Base-by-base conservation (phyloP, 2,888 invertebrate species). In the Charanyca ferruginea region DNA sequence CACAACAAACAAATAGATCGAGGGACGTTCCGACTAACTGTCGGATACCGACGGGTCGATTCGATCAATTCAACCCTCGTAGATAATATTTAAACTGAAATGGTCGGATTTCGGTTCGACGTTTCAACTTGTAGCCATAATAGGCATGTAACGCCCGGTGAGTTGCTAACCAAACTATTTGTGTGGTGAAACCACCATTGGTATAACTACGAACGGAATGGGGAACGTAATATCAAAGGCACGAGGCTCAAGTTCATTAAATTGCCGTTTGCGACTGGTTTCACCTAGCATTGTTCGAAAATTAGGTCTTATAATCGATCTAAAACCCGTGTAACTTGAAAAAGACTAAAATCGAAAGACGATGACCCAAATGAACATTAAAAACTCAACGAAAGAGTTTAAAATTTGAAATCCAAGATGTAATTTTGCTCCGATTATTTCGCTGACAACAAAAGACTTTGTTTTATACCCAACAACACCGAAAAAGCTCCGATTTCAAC, bases 81-180 rank as follows among this genome's bases (percentile, higher is more conserved):
- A 71, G 73, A 82, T 85, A 83, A 84, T 85, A 84, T 86, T 86
- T 85, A 83, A 82, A 80, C 77, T 77, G 66, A 77, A 85, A 77
- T 73, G 66, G 82, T 77, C 63, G 77, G 77, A 83, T 81, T 83
- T 80, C 80, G 75, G 77, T 65, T 72, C 48, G 68, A 48, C 57
- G 67, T 70, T 77, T 73, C 71, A 73, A 79, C 73, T 82, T 76
- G 68, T 73, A 73, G 69, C 64, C 55, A 58, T 55, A 62, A 59
- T 49, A 64, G 73, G 59, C 60, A 57, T 66, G 53, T 66, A 57
- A 64, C 49, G 42, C n/a, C 49, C 60, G 55, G 49, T 61, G 55
- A 70, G 73, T 69, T 60, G 53, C 59, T 79, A 69, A 77, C 77
- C 64, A 60, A 77, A 80, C 77, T 80, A 81, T 80, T 80, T 73